Evolutionary conservation across 2,797 vertebrate genomes (phyloP).

Genomic region (Potorous gilbertii): DNA sequence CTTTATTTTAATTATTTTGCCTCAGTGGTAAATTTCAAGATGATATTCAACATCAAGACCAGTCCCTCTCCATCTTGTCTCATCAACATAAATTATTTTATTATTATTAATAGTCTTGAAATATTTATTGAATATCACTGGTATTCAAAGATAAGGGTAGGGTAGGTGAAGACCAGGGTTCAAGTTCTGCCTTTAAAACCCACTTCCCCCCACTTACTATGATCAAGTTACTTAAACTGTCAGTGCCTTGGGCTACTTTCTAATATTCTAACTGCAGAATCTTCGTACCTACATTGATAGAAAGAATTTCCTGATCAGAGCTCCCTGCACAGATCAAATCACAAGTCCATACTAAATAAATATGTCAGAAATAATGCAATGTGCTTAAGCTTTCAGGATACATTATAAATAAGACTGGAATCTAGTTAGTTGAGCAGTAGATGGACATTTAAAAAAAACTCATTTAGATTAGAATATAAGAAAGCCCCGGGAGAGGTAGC

Average conservation of each 20-base stretch:
- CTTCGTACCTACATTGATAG: not conserved
- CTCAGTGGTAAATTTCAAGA: not conserved
- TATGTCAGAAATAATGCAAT: not conserved
- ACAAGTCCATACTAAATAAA: not conserved
- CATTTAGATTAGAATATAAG: not conserved
- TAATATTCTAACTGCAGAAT: not conserved
- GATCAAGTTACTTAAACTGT: not conserved
- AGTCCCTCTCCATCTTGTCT: not conserved
- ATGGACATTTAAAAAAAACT: not conserved
- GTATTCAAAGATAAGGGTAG: not conserved
- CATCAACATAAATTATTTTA: not conserved
- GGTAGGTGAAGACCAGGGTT: not conserved
- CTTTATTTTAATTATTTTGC: not conserved
- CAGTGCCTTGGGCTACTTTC: not conserved
- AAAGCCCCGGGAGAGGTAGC: not conserved
- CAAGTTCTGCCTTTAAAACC: not conserved
- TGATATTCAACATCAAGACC: not conserved
- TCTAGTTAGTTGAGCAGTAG: not conserved
- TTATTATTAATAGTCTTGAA: not conserved
- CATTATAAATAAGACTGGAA: not conserved
- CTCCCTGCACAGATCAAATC: not conserved
- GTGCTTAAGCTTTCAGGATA: not conserved
- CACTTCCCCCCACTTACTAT: rapidly evolving
- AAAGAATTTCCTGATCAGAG: not conserved
- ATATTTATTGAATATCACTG: not conserved